A percentile compares a stretch with the other conserved stretches of the same genome.
phyloP scores from a whole-genome alignment of 1,140 invertebrate species.

The Plutomurus gul region DNA sequence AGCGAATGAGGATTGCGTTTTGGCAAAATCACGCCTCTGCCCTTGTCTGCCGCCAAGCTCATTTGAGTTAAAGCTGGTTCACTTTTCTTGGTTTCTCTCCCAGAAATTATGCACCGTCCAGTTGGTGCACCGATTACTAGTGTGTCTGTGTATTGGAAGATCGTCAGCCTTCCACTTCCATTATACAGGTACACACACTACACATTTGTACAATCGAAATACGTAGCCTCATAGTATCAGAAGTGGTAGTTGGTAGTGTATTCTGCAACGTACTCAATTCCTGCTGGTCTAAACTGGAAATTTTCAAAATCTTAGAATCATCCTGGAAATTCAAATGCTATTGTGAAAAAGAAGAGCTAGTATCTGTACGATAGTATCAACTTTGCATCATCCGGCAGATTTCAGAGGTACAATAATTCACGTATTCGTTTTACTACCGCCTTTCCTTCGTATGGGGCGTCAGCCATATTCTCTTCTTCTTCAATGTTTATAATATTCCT shows the following conservation, averaged over 20 bases:
- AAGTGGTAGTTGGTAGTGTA: too few relatives aligned
- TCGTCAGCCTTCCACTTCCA: too few relatives aligned
- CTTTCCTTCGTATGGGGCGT: slow-evolving; percentile 31
- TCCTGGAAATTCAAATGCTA: slow-evolving; percentile 3
- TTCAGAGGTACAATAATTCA: background rate
- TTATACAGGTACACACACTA: background rate
- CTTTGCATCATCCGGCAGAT: too few relatives aligned
- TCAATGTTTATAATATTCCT: background rate
- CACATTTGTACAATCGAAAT: too few relatives aligned
- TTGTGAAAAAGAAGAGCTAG: too few relatives aligned
- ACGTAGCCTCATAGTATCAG: background rate
- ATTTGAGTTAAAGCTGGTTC: slow-evolving; percentile 51
- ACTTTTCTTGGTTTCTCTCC: background rate
- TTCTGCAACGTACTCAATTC: background rate
- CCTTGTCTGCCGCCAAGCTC: slow-evolving; percentile 63
- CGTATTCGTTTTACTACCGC: background rate
- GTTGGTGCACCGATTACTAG: background rate
- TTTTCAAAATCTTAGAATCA: background rate
- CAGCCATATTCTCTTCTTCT: slow-evolving; percentile 38
- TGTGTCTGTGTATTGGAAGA: background rate
- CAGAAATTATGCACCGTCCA: background rate
- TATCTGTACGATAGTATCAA: too few relatives aligned
- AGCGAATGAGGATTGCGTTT: background rate
- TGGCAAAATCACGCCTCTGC: slow-evolving; percentile 11
- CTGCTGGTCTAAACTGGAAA: background rate